These are phyloP conservation scores for Lasiurus cinereus DNA, from an alignment of 2,113 vertebrate genomes.

Conservation along the genomic window DNA sequence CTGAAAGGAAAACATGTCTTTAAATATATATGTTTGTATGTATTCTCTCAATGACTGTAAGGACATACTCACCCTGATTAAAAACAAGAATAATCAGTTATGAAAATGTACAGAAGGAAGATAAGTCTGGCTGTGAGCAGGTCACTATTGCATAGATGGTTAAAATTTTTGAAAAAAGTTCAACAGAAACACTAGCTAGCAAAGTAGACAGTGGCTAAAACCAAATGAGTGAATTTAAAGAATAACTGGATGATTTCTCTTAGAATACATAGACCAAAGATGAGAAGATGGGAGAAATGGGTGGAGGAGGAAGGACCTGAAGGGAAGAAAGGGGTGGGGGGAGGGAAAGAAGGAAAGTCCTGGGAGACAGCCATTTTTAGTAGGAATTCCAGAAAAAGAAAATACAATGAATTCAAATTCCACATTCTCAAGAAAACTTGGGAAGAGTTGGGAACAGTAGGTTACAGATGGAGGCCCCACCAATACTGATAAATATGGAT, in stretches of 20 bases:
- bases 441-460: not conserved
- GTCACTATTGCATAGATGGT: fast-evolving
- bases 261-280: not conserved
- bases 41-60: not conserved
- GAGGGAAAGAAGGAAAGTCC: too few species aligned
- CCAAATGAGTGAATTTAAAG: too few species aligned
- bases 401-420: not conserved
- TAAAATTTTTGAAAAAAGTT: not conserved
- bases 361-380: not conserved
- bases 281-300: too few species aligned
- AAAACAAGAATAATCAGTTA: not conserved
- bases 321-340: fast-evolving
- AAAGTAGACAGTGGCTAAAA: too few species aligned
- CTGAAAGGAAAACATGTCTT: not conserved
- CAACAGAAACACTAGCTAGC: not conserved
- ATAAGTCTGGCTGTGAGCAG: too few species aligned
- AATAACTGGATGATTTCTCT: not conserved
- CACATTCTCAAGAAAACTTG: fast-evolving
- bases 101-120: not conserved
- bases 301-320: not conserved
- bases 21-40: not conserved
- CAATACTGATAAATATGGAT: not conserved
- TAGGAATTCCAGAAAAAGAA: not conserved
- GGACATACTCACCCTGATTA: not conserved
- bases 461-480: not conserved